phyloP scores from a whole-genome alignment of 2,888 invertebrate genomes.

The Calameuta pallipes region DNA sequence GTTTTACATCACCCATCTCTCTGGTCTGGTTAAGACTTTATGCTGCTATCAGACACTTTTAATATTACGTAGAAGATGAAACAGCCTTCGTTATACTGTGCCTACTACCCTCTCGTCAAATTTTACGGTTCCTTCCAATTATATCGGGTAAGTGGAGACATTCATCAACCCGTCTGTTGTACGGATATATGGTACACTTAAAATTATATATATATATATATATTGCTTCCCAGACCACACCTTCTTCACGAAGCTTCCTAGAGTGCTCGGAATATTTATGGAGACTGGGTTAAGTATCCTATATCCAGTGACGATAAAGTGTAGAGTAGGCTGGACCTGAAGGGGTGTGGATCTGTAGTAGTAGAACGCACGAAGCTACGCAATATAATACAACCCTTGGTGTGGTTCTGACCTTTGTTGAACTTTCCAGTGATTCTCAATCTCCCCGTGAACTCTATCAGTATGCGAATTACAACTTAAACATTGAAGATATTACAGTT shows the following conservation, averaged over 20 bases:
- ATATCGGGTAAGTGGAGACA: constrained; percentile 6
- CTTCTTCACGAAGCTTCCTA: neutral
- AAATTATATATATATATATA: neutral
- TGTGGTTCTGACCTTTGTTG: constrained; percentile 11
- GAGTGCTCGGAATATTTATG: neutral
- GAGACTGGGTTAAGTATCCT: neutral
- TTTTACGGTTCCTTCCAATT: constrained; percentile 9
- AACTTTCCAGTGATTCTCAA: constrained; percentile 10
- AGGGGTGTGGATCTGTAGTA: constrained; percentile 2
- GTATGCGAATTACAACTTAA: neutral
- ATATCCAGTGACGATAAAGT: neutral
- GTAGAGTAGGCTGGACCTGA: constrained; percentile 1
- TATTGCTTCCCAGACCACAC: constrained; percentile 3
- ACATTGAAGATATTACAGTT: neutral
- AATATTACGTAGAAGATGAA: neutral
- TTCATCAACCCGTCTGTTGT: neutral
- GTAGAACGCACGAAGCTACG: neutral
- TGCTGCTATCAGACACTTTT: neutral
- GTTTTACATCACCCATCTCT: neutral
- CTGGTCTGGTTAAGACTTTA: neutral
- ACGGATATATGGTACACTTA: neutral
- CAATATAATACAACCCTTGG: constrained; percentile 7
- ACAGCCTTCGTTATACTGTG: neutral
- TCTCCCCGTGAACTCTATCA: neutral
- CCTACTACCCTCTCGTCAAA: neutral